These are phyloP conservation scores for Papilio gigon DNA, from an alignment of 2,888 invertebrate species.

Conservation along the genomic window DNA sequence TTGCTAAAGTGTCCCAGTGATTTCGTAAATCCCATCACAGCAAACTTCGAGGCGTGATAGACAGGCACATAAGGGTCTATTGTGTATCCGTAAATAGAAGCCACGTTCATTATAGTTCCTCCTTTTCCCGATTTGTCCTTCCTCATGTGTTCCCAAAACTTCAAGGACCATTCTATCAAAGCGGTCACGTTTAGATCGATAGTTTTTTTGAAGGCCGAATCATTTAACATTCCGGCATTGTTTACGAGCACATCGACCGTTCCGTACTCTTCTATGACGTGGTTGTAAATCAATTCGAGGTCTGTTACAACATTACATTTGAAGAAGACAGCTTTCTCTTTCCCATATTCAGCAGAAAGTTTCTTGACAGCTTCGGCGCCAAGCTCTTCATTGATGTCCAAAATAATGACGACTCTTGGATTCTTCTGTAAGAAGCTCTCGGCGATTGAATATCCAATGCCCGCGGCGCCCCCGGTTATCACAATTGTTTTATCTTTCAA, in stretches of 20 bases:
- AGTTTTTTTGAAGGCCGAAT: conserved; percentile 46
- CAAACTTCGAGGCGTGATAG: conserved; percentile 82
- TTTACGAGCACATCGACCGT: conserved; percentile 63
- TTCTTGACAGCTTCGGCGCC: too few relatives aligned
- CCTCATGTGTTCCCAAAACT: conserved; percentile 81
- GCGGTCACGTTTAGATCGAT: conserved; percentile 57
- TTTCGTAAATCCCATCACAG: conserved; percentile 74
- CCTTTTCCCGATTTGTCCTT: conserved; percentile 78
- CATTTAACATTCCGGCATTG: conserved; percentile 60
- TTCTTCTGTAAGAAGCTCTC: conserved; percentile 70
- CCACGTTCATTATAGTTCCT: conserved; percentile 83
- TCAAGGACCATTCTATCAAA: conserved; percentile 62
- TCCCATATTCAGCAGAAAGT: too few relatives aligned
- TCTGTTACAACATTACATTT: conserved; percentile 74
- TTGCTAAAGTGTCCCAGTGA: too few relatives aligned
- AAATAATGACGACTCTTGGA: conserved; percentile 49
- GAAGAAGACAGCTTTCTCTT: too few relatives aligned
- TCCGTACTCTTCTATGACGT: conserved; percentile 50
- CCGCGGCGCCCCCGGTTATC: conserved; percentile 80
- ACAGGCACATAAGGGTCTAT: conserved; percentile 73
- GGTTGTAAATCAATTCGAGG: conserved; percentile 60
- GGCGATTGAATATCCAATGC: conserved; percentile 77
- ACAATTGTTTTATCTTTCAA: conserved; percentile 52
- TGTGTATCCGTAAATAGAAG: conserved; percentile 80
- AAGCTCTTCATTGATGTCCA: conserved; percentile 51